Evolutionary conservation across 2,888 invertebrate genomes (phyloP).

Genomic region (Neoaliturus tenellus): DNA sequence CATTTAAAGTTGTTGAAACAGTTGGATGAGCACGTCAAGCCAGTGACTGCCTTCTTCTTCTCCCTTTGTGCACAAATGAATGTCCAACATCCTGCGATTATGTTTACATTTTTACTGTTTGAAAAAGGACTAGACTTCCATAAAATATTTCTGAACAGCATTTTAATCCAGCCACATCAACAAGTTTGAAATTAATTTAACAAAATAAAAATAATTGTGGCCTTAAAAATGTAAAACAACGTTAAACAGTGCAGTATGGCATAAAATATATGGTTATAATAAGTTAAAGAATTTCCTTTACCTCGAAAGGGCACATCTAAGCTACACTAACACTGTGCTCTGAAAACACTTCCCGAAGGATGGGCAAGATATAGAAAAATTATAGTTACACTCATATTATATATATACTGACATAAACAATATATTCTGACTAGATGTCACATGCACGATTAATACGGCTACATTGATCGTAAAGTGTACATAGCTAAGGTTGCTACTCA

Average conservation of each 20-base stretch:
- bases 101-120: neutral
- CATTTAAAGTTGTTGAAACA: slow-evolving; percentile 51
- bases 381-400: slow-evolving; percentile 41
- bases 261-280: slow-evolving; percentile 44
- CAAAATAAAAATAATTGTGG: neutral
- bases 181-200: neutral
- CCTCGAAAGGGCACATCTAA: slow-evolving; percentile 7
- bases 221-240: neutral
- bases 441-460: slow-evolving; percentile 36
- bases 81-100: neutral
- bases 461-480: slow-evolving; percentile 16
- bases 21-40: slow-evolving; percentile 47
- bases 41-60: slow-evolving; percentile 25
- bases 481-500: slow-evolving; percentile 40
- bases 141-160: neutral
- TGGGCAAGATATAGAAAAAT: slow-evolving; percentile 41
- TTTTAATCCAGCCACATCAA: neutral
- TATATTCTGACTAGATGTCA: slow-evolving; percentile 48
- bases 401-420: slow-evolving; percentile 43
- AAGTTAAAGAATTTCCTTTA: neutral
- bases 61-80: slow-evolving; percentile 34
- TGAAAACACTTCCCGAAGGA: neutral
- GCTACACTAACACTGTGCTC: slow-evolving; percentile 26
- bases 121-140: neutral
- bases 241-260: slow-evolving; percentile 23